Percentiles rank a stretch among this genome's conserved stretches.
phyloP scores from a whole-genome alignment of 2,113 vertebrate species.

The Triplophysa tibetana region DNA sequence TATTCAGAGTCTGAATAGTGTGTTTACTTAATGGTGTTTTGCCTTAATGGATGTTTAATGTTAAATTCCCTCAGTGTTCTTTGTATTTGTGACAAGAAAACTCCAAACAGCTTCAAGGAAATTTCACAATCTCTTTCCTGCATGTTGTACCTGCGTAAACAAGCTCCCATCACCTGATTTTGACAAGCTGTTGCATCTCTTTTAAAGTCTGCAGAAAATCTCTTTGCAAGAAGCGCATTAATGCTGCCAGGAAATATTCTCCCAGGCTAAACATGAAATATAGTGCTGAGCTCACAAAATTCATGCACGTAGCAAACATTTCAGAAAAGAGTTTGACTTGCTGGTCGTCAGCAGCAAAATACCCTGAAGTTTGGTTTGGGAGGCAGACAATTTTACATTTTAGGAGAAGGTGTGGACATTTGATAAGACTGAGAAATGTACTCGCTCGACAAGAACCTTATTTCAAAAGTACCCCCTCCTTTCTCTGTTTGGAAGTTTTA shows the following conservation, averaged over 20 bases:
- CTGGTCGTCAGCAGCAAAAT: slow-evolving; percentile 19
- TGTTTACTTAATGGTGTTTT: neutral
- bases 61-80: neutral
- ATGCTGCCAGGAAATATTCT: slow-evolving; percentile 1
- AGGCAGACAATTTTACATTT: slow-evolving; percentile 23
- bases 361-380: neutral
- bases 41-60: neutral
- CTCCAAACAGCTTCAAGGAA: slow-evolving; percentile 2
- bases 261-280: slow-evolving; percentile 24
- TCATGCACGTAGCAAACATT: slow-evolving; percentile 8
- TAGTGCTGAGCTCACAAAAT: slow-evolving; percentile 29
- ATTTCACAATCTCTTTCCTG: neutral
- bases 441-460: neutral
- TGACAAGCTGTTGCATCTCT: slow-evolving; percentile 37
- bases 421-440: slow-evolving; percentile 19
- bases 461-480: neutral
- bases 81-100: neutral
- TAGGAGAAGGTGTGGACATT: neutral
- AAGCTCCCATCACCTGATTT: slow-evolving; percentile 24
- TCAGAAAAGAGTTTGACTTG: slow-evolving; percentile 8
- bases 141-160: slow-evolving; percentile 9
- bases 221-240: slow-evolving; percentile 10
- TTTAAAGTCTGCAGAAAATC: slow-evolving; percentile 1
- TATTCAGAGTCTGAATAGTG: neutral
- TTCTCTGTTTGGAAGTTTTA: slow-evolving; percentile 57